These are phyloP conservation scores for Trididemnum nubilum DNA, from an alignment of 23 tunicate species.

Conservation along the genomic window DNA sequence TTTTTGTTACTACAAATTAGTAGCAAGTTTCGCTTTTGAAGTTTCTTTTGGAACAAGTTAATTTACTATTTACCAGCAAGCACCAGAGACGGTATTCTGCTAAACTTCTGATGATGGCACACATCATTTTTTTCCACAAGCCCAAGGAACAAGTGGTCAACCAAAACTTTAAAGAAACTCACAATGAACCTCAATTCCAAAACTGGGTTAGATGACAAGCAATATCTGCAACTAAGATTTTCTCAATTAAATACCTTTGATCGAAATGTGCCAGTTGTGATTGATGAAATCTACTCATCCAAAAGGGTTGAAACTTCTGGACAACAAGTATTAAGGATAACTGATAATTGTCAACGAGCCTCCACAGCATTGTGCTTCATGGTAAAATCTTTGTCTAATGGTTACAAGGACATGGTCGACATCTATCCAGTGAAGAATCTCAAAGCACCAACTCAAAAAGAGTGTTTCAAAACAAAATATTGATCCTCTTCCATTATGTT, in stretches of 20 bases:
- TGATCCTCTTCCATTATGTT: background rate
- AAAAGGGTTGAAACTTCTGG: background rate
- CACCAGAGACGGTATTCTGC: background rate
- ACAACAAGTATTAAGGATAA: background rate
- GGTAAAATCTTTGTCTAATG: background rate
- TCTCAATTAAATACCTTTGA: background rate
- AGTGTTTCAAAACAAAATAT: background rate
- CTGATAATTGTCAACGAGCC: background rate
- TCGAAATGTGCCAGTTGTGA: background rate
- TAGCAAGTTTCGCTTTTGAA: background rate
- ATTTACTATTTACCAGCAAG: background rate
- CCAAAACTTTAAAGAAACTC: background rate
- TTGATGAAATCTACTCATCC: background rate
- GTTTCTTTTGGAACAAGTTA: too few relatives aligned
- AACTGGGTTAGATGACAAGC: background rate
- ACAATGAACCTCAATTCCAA: background rate
- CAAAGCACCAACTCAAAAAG: background rate
- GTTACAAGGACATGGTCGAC: background rate
- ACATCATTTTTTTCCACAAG: background rate
- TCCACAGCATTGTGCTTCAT: background rate
- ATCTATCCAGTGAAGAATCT: background rate
- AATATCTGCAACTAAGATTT: background rate
- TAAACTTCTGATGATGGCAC: background rate
- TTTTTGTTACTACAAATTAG: too few relatives aligned
- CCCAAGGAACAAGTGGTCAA: background rate